phyloP scores from a whole-genome alignment of 2,113 vertebrate genomes.

The Salvator merianae region DNA sequence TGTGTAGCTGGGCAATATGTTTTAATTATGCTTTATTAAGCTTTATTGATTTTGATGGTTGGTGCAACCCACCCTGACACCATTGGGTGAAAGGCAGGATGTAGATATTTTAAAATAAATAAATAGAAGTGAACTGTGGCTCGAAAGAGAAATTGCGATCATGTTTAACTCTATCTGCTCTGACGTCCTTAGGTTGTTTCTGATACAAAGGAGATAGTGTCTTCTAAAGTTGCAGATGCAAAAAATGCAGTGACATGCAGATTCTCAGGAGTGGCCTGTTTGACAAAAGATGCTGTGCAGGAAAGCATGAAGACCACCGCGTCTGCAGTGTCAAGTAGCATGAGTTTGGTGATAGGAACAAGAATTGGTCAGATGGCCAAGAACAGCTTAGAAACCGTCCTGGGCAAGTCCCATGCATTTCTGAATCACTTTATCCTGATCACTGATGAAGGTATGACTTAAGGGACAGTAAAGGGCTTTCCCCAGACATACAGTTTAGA shows the following conservation, averaged over 20 bases:
- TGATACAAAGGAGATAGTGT: constrained; percentile 78
- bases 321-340: constrained; percentile 71
- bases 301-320: background rate
- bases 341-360: constrained; percentile 76
- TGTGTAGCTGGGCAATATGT: too few relatives aligned
- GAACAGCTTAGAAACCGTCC: constrained; percentile 78
- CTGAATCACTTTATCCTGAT: constrained; percentile 84
- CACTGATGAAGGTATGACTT: constrained; percentile 81
- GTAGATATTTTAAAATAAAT: too few relatives aligned
- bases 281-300: constrained; percentile 48
- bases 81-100: too few relatives aligned
- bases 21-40: too few relatives aligned
- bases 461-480: constrained; percentile 42
- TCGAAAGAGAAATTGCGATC: too few relatives aligned
- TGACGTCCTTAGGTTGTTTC: constrained; percentile 77
- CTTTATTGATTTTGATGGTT: too few relatives aligned
- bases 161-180: background rate
- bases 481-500: background rate
- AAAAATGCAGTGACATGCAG: constrained; percentile 46
- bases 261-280: constrained; percentile 77
- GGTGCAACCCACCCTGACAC: too few relatives aligned
- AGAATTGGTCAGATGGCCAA: constrained; percentile 86
- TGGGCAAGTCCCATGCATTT: constrained; percentile 81
- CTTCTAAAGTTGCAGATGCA: constrained; percentile 74
- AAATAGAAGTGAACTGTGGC: too few relatives aligned